Evolutionary conservation across 2,113 vertebrate species (phyloP), one percentile per base, ranked within the genome.

Genomic region (Paracanthobrama guichenoti): DNA sequence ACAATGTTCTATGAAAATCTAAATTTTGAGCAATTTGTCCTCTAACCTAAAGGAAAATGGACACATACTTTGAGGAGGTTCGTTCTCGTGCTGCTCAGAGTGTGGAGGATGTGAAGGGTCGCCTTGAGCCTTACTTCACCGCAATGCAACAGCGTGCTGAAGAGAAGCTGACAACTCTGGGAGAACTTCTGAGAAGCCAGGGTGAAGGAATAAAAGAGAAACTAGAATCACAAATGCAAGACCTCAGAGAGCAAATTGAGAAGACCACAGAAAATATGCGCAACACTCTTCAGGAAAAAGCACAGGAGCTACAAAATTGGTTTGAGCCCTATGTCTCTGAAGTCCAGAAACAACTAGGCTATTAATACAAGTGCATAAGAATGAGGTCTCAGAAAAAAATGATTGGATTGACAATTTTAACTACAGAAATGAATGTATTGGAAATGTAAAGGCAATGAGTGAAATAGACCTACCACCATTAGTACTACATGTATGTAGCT

Each of bases 111-210:
- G 0, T 94, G 85, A 92, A 55, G 71, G 31, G 75, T 0, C 88
- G 72, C 0, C 12, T 95, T 3, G 85, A 90, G 59, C 94, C 95
- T 2, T 94, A 91, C 20, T 3, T 94, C 3, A 3, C 74, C 64
- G 86, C 90, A n/a, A 67, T 95, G 22, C 88, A 82, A 0, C 90
- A 94, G 35, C 93, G 93, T 53, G 89, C 92, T 0, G 84, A 92
- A 86, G 85, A 91, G 0, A 94, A 93, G 48, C 59, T 95, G 60
- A 84, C 55, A 72, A 86, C 89, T 72, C 85, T 95, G 28, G 89
- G 88, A 6, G 89, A 94, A 3, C 81, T 93, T 81, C 53, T 96
- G 75, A 85, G n/a, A 20, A 81, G 91, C 1, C 92, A 94, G 86
- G 53, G 87, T 6, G 90, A 90, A 28, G 74, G n/a, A 18, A 1